Evolutionary conservation across 2,797 vertebrate species (phyloP).

Genomic region (Danio choprae): DNA sequence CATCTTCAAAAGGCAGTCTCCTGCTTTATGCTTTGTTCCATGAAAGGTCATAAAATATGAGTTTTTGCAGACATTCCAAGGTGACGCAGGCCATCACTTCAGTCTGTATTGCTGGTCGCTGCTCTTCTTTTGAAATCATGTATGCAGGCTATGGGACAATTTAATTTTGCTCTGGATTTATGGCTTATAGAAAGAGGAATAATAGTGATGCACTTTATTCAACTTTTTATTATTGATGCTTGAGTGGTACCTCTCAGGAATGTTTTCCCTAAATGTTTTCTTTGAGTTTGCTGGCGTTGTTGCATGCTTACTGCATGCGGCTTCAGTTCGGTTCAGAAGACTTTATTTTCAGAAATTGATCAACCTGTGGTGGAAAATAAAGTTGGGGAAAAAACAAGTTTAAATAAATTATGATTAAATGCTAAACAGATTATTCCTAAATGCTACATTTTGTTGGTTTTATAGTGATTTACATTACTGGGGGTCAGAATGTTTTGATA

Average conservation of each 20-base stretch:
- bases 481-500: neutral
- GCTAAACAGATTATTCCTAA: neutral
- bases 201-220: constrained; percentile 27
- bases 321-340: constrained; percentile 17
- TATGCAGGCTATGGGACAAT: constrained; percentile 26
- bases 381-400: constrained; percentile 4
- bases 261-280: constrained; percentile 1
- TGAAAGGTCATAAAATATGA: constrained; percentile 29
- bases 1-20: constrained; percentile 34
- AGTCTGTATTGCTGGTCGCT: constrained; percentile 5
- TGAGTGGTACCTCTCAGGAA: constrained; percentile 23
- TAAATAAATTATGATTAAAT: neutral
- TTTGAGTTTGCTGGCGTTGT: constrained; percentile 24
- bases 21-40: constrained; percentile 24
- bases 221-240: neutral
- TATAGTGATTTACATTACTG: neutral
- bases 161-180: constrained; percentile 27
- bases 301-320: constrained; percentile 36
- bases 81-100: constrained; percentile 27
- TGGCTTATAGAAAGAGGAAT: constrained; percentile 31
- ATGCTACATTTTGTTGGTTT: neutral
- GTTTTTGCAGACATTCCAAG: constrained; percentile 8
- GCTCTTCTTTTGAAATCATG: constrained; percentile 30
- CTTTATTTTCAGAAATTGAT: neutral
- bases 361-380: neutral